Evolutionary conservation across 2,113 vertebrate species (phyloP).

Genomic region (Sinocyclocheilus grahami): DNA sequence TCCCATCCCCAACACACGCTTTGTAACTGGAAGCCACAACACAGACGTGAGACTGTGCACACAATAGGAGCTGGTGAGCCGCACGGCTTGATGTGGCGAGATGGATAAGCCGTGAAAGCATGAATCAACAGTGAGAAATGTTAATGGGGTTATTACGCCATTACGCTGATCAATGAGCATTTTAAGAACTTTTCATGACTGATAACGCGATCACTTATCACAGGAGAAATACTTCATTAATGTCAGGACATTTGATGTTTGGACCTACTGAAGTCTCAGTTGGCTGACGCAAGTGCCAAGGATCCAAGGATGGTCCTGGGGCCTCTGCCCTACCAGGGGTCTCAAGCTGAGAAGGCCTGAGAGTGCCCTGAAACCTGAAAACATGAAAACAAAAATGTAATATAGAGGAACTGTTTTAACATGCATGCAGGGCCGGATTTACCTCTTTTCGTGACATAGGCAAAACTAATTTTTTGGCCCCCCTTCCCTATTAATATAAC

Average conservation of each 20-base stretch:
- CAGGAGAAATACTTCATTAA: slow-evolving; percentile 5
- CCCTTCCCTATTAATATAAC: too few species aligned
- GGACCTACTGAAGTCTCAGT: not conserved
- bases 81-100: slow-evolving; percentile 30
- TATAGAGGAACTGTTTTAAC: too few species aligned
- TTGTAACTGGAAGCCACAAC: slow-evolving; percentile 61
- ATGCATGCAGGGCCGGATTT: too few species aligned
- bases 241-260: slow-evolving; percentile 11
- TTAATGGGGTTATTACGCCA: slow-evolving; percentile 54
- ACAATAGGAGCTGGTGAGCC: slow-evolving; percentile 38
- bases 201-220: slow-evolving; percentile 41
- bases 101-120: slow-evolving; percentile 56
- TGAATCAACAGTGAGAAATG: slow-evolving; percentile 57
- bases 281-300: not conserved
- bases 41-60: slow-evolving; percentile 50
- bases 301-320: not conserved
- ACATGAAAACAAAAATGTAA: not conserved
- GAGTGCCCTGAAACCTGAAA: not conserved
- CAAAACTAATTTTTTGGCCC: too few species aligned
- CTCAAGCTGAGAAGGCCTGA: too few species aligned
- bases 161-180: slow-evolving; percentile 51
- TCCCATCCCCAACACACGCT: slow-evolving; percentile 48
- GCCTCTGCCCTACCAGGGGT: not conserved
- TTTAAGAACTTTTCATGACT: slow-evolving; percentile 50
- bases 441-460: too few species aligned